Percentiles rank a stretch among this genome's conserved stretches.
Conservation (phyloP, 2,888 invertebrate species). For the Megastigmus dorsalis region DNA sequence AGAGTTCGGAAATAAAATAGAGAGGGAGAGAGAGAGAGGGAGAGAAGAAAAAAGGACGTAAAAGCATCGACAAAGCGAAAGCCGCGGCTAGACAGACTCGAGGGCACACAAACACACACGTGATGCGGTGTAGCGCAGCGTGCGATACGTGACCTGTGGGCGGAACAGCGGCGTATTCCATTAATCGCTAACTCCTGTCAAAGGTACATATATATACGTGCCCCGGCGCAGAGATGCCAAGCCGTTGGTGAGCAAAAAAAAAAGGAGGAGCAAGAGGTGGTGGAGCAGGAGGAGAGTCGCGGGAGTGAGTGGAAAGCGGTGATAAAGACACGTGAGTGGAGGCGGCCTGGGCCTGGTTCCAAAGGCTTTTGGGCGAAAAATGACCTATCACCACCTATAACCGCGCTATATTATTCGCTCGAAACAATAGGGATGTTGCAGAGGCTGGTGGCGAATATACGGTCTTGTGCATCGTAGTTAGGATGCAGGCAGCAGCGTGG, state of each 20-base stretch:
- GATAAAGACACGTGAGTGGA: slow-evolving; percentile 16
- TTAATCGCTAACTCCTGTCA: slow-evolving; percentile 50
- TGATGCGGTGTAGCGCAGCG: slow-evolving; percentile 49
- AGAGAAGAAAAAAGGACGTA: not conserved
- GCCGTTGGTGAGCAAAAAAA: not conserved
- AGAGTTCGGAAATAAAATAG: not conserved
- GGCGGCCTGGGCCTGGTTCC: too few species aligned
- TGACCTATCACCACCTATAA: too few species aligned
- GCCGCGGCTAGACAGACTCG: not conserved
- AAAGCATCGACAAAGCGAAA: slow-evolving; percentile 30
- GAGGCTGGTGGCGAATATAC: too few species aligned
- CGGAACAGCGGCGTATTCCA: slow-evolving; percentile 56
- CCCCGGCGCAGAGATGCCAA: not conserved
- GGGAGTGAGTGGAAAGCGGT: not conserved
- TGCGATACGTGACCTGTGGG: slow-evolving; percentile 55
- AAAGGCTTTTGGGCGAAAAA: too few species aligned
- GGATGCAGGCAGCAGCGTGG: too few species aligned
- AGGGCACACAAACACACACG: too few species aligned
- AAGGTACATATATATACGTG: too few species aligned
- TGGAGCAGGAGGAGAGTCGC: too few species aligned
- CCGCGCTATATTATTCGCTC: too few species aligned
- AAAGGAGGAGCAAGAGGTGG: too few species aligned
- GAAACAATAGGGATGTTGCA: too few species aligned
- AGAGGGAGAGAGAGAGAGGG: not conserved
- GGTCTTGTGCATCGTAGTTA: too few species aligned